Evolutionary conservation across 2,797 vertebrate species (phyloP), one percentile per base, ranked within the genome.

Genomic region (Pogonophryne albipinna): DNA sequence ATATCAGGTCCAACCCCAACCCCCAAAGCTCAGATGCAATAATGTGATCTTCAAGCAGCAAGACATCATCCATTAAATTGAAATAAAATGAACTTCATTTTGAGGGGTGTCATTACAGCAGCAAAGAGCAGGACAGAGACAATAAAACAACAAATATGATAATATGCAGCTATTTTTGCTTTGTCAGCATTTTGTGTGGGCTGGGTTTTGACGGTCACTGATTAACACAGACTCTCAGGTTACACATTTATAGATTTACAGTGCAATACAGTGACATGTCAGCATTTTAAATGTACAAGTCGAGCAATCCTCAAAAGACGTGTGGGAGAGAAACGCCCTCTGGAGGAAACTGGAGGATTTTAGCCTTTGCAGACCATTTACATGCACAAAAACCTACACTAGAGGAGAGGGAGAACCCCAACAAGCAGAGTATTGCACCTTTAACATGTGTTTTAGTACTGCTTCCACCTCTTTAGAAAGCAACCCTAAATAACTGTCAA

Each of bases 31-130:
- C 58, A 69, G 49, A 78, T 72, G 71, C 65, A 74, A 74, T 59
- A 50, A 76, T 42, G 64, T 79, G 74, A 85, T 86, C 71, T 84
- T 71, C 75, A 61, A 78, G 67, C 56, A 41, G 64, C 23, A 76
- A 51, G 8, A 67, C 61, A 52, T 6, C 20, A 41, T 78, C 49
- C 41, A 76, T 77, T 82, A 69, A 74, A 60, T 69, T 58, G 31
- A 81, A 76, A 73, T 65, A 6, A 67, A 64, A 82, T 83, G 62
- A 74, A 66, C 52, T 80, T 69, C 59, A 80, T 81, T 63, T 63
- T 44, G 38, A 62, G 44, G 46, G 49, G 7, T 0, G 23, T 53
- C 55, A 56, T 53, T 74, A 50, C 10, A 55, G 49, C 62, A 23
- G 46, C 12, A 42, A 44, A 42, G 23, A 60, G 11, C 6, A 41